Conservation (phyloP, 2,888 invertebrate genomes). For the Mycalesis mineus region DNA sequence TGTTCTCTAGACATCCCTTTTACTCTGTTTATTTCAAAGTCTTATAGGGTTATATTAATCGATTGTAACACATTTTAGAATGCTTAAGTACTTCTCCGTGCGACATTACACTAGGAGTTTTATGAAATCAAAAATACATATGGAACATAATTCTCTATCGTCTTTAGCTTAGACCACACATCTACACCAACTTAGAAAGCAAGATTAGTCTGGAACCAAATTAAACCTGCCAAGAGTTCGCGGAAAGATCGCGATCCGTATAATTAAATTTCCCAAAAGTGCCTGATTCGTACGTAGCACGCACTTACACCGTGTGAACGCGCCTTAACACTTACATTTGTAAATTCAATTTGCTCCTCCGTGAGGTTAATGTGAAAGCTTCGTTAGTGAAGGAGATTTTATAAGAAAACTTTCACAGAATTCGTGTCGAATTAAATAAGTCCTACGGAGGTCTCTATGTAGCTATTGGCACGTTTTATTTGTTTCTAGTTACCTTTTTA, state of each 20-base stretch:
- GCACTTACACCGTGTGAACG: slow-evolving; percentile 18
- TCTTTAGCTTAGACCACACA: slow-evolving; percentile 31
- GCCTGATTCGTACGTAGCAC: slow-evolving; percentile 53
- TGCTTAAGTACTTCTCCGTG: too few species aligned
- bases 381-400: slow-evolving; percentile 21
- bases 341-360: slow-evolving; percentile 24
- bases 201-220: slow-evolving; percentile 69
- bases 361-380: slow-evolving; percentile 19
- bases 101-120: background rate
- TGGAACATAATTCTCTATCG: slow-evolving; percentile 14
- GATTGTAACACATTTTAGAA: too few species aligned
- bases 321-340: slow-evolving; percentile 22
- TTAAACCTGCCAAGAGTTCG: slow-evolving; percentile 60
- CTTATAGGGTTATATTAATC: too few species aligned
- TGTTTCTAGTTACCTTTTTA: background rate
- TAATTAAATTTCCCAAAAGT: slow-evolving; percentile 72
- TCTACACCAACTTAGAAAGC: slow-evolving; percentile 35
- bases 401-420: slow-evolving; percentile 12
- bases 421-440: background rate
- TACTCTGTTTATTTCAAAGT: too few species aligned
- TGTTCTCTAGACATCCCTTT: too few species aligned
- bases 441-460: background rate
- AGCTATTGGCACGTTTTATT: background rate
- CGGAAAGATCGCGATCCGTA: slow-evolving; percentile 56
- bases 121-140: background rate